These are phyloP conservation scores for Sesia bembeciformis DNA, from an alignment of 2,888 invertebrate genomes.

Conservation along the genomic window DNA sequence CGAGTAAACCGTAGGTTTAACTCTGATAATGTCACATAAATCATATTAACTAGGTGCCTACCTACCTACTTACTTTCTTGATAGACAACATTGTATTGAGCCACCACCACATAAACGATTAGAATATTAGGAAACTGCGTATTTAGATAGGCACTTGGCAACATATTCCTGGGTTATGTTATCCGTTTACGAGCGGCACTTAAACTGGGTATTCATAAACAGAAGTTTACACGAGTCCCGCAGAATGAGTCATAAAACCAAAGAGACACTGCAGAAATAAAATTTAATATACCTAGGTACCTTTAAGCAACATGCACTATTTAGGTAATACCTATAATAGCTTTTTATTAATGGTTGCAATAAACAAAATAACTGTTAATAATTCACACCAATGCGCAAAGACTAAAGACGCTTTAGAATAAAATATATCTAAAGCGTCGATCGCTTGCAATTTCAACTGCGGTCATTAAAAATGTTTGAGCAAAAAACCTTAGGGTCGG, in stretches of 20 bases:
- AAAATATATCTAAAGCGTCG: constrained; percentile 33
- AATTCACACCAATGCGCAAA: constrained; percentile 30
- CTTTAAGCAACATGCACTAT: neutral
- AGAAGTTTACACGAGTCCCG: neutral
- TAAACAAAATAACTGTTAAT: constrained; percentile 11
- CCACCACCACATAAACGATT: no score
- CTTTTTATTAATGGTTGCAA: neutral
- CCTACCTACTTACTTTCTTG: no score
- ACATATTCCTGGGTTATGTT: no score
- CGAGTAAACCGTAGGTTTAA: no score
- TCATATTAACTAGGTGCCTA: no score
- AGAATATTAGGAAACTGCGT: no score
- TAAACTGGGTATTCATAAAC: no score
- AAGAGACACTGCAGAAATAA: neutral
- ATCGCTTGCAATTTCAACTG: constrained; percentile 50
- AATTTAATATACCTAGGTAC: neutral
- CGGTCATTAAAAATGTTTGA: constrained; percentile 51
- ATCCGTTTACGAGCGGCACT: no score
- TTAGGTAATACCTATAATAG: neutral
- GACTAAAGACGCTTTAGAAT: constrained; percentile 34
- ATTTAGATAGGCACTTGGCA: no score
- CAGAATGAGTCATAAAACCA: neutral
- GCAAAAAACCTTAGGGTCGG: constrained; percentile 39
- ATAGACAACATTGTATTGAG: no score
- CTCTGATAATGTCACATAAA: no score